A percentile compares a stretch with the other conserved stretches of the same genome.
phyloP scores from a whole-genome alignment of 2,888 invertebrate species.

The Mellilla xanthometata region DNA sequence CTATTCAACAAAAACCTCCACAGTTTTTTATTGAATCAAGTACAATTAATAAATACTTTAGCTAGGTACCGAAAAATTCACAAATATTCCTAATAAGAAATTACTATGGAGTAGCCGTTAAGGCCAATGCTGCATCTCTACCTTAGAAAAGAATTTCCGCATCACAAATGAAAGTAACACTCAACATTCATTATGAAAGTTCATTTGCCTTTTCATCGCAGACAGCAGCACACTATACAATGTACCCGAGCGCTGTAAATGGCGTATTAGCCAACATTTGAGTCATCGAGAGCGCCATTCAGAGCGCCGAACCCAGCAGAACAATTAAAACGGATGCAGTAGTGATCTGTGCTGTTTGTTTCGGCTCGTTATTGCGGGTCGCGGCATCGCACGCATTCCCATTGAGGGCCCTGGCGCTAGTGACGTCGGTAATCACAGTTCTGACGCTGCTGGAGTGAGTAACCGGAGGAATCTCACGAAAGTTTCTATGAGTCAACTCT shows the following conservation, averaged over 20 bases:
- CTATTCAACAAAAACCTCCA: no score
- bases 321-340: constrained; percentile 61
- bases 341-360: constrained; percentile 68
- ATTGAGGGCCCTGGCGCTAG: constrained; percentile 34
- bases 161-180: no score
- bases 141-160: no score
- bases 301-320: constrained; percentile 51
- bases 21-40: no score
- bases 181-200: background rate
- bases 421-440: constrained; percentile 20
- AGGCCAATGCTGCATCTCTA: no score
- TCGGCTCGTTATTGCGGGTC: constrained; percentile 73
- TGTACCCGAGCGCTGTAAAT: constrained; percentile 1
- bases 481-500: no score
- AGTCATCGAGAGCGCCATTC: constrained; percentile 39
- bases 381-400: constrained; percentile 60
- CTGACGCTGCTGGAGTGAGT: constrained; percentile 8
- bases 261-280: constrained; percentile 23
- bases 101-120: no score
- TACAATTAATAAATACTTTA: no score
- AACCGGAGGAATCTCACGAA: background rate
- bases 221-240: constrained; percentile 10
- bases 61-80: no score
- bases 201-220: constrained; percentile 9
- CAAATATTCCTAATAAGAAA: no score